Conservation (phyloP, 2,888 invertebrate genomes). For the Dioctria rufipes region DNA sequence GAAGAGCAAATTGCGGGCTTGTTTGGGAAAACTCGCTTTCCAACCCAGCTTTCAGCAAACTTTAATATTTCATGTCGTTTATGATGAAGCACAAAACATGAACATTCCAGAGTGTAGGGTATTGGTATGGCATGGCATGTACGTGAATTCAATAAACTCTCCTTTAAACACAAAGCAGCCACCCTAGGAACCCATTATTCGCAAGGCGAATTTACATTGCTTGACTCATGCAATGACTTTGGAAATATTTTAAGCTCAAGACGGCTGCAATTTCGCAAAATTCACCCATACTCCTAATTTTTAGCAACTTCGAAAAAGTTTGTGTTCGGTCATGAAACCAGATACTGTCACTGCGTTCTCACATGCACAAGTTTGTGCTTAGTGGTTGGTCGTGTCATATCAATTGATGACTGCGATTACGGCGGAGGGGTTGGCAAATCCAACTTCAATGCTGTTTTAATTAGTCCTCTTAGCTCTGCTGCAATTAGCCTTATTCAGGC, state of each 20-base stretch:
- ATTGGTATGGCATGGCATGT: neutral
- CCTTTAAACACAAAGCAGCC: constrained; percentile 22
- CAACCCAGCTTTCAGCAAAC: constrained; percentile 14
- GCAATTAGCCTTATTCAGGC: constrained; percentile 52
- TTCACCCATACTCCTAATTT: neutral
- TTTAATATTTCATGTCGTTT: constrained; percentile 46
- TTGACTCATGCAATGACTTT: constrained; percentile 42
- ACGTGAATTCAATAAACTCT: constrained; percentile 21
- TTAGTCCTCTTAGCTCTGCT: constrained; percentile 33
- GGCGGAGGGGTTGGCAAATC: neutral
- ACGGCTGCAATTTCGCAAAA: constrained; percentile 7
- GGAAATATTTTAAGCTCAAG: constrained; percentile 34
- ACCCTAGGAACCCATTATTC: neutral
- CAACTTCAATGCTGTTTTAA: constrained; percentile 48
- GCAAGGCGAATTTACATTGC: neutral
- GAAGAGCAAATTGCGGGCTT: too few species aligned
- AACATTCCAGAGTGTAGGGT: constrained; percentile 3
- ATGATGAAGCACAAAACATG: constrained; percentile 22
- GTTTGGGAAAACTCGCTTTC: too few species aligned
- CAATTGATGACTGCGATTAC: neutral
- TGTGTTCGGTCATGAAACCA: neutral
- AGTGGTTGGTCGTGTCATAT: neutral
- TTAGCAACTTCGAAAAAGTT: constrained; percentile 1
- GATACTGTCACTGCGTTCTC: neutral
- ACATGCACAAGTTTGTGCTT: neutral